Base-by-base conservation (phyloP, 2,797 vertebrate species). In the Cuculus canorus region DNA sequence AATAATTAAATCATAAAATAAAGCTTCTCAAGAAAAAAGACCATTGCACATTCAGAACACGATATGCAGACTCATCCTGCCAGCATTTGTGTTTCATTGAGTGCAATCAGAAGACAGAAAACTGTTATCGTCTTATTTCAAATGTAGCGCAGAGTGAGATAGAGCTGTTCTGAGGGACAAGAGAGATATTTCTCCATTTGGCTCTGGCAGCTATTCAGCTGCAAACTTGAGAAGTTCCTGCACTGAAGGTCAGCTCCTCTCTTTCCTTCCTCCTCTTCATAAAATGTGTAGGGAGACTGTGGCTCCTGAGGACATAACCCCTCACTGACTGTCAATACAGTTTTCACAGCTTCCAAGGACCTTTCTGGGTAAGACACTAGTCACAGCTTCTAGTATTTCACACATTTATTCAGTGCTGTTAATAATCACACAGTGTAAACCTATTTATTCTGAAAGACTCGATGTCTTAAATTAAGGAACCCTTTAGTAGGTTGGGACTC, bases 1-100 rank as follows among this genome's bases (percentile, higher is more conserved):
- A 86, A 70, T 63, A 94, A 83, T 81, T 69, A 90, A 94, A 85
- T 73, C 52, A 82, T 25, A 75, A 93, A 92, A 64, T 57, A 88
- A 90, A 93, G 17, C 47, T 48, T 90, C 50, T 71, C 48, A 66
- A 48, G 25, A 65, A 43, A 82, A 23, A 39, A 33, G 3, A 32
- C 28, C 48, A 15, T 3, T 68, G 37, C 27, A 71, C 16, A 50
- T 70, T 76, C 68, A 73, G 45, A 86, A 70, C 25, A 17, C 30
- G 45, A 47, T 86, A 78, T 17, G 71, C 53, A 41, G 35, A 52
- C 43, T 8, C 52, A 60, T 72, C 59, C 52, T 56, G 48, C 57
- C 75, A 64, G 33, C 14, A 33, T 43, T n/a, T 66, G 56, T 7
- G 1, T 54, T 86, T 76, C 69, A 30, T 3, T 63, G 66, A 61